Conservation (phyloP, 2,888 invertebrate genomes). For the Drepana falcataria region DNA sequence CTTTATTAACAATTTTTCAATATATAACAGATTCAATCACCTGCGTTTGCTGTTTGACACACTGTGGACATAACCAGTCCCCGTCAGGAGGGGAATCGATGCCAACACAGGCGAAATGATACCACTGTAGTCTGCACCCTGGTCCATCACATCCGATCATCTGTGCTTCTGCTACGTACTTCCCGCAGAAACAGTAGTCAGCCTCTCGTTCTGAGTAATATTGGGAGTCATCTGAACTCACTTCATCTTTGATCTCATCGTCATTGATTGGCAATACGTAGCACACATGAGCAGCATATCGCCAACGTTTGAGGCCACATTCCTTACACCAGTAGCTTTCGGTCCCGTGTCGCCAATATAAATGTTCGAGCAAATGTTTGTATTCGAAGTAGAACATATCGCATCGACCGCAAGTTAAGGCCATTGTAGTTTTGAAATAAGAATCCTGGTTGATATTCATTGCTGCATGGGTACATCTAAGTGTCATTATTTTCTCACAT, state of each 20-base stretch:
- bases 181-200: constrained; percentile 49
- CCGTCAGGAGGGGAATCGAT: constrained; percentile 44
- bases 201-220: constrained; percentile 24
- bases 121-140: constrained; percentile 47
- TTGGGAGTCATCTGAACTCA: constrained; percentile 15
- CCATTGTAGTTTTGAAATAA: constrained; percentile 17
- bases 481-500: background rate
- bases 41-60: constrained; percentile 23
- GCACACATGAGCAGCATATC: constrained; percentile 48
- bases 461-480: constrained; percentile 9
- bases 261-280: constrained; percentile 46
- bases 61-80: constrained; percentile 52
- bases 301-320: constrained; percentile 47
- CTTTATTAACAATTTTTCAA: too few relatives aligned
- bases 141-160: constrained; percentile 61
- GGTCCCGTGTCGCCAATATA: constrained; percentile 61
- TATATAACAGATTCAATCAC: constrained; percentile 15
- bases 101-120: constrained; percentile 54
- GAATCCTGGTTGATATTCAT: constrained; percentile 31
- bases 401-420: constrained; percentile 44
- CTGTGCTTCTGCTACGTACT: constrained; percentile 29
- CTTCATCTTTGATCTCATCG: constrained; percentile 16
- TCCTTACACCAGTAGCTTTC: constrained; percentile 44
- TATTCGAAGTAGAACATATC: constrained; percentile 43
- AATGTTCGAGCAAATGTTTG: constrained; percentile 48